Base-by-base conservation (phyloP, 2,888 invertebrate genomes). In the Drosophila helvetica region DNA sequence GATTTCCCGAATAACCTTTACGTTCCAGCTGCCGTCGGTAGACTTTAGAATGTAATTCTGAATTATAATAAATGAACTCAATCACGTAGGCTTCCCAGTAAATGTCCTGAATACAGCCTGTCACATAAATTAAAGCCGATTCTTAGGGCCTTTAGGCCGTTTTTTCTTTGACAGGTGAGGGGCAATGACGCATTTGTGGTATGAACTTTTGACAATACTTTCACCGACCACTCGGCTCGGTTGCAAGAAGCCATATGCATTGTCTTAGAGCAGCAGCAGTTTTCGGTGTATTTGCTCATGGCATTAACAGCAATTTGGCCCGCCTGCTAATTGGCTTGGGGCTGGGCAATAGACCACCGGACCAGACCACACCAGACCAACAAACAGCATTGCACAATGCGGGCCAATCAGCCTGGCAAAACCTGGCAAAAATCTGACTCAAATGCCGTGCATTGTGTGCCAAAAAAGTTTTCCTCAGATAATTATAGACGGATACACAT, bases 231-330 rank as follows among this genome's bases (percentile, higher is more conserved):
- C n/a, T 53, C 18, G 9, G 12, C 15, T 10, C 25, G 5, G 9
- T 61, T 78, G 76, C 82, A 85, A 82, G 88, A 83, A 85, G 86
- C 68, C 69, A 17, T 52, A n/a, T 54, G 76, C 76, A 79, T 83
- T 83, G 83, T 83, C 67, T 88, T 75, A 69, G 66, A 64, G 30
- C 52, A 19, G 30, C 52, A 25, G 57, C 54, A 61, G 64, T 60
- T 73, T 53, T 57, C 48, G 50, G 77, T 56, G 46, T 83, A 71
- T 83, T 85, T 87, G 74, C 79, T 73, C 71, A 66, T 25, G 55
- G 63, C 59, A 82, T 87, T 83, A 87, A 61, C 82, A 79, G 54
- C 67, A 74, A 66, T 82, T 82, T 69, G 57, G 60, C 51, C 52
- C 42, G 50, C 50, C 56, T 80, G 83, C 88, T 88, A 84, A 84